Base-by-base conservation (phyloP, 2,113 vertebrate genomes). In the Percina caprodes region DNA sequence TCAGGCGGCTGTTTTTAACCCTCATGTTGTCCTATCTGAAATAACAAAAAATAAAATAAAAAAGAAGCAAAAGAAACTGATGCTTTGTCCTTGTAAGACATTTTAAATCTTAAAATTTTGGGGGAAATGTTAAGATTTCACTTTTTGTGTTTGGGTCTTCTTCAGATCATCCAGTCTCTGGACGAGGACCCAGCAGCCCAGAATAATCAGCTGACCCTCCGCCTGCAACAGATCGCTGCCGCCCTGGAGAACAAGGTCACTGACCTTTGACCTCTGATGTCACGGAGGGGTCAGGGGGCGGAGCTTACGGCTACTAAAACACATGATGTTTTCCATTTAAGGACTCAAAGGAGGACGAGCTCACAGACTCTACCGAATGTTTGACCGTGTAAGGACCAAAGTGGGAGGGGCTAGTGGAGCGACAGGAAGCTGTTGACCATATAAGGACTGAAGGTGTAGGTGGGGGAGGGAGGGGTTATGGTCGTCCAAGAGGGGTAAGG, bases 201-300 rank as follows among this genome's bases (percentile, higher is more conserved):
- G 93, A 99, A 96, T 88, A 98, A 97, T 93, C 98, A 99, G 95
- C 95, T 99, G 86, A 98, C 98, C 73, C 96, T 97, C 79, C 95
- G 98, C 89, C 96, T 99, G 77, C 98, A 99, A 91, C 98, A 99
- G 93, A 97, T 99, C 23, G 98, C 98, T 0, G 98, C 98, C 23
- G 98, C 97, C 0, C 95, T 99, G 82, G 98, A 99, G 95, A 97
- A 99, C 94, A 99, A 99, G 95, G 97, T 99, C 93, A 99, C 98
- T 0, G 98, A 99, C 94, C 97, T 99, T 93, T 99, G 96, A 97
- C 94, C 93, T 61, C 87, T 48, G 14, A 65, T 74, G 80, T 66
- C 13, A 0, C 0, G 46, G 42, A 61, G 87, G 68, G 85, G 63
- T 14, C 18, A 0, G 23, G 67, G 65, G 48, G 63, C 58, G 75